Conservation (phyloP, 2,797 vertebrate species). For the Tamandua tetradactyla region DNA sequence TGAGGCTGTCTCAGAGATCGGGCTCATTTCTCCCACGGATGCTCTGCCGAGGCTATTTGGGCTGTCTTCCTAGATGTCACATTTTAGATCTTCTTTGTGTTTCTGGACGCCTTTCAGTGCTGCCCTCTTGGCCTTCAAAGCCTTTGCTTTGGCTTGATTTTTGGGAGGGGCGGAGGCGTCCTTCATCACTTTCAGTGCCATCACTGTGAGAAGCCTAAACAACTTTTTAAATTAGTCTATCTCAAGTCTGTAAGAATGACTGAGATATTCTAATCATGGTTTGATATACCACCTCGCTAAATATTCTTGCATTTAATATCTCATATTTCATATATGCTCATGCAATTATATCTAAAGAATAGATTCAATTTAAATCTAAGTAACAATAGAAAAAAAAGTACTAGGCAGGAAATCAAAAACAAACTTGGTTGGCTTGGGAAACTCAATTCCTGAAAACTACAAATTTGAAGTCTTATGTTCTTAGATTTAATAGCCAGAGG, state of each 20-base stretch:
- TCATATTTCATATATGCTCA: slow-evolving; percentile 9
- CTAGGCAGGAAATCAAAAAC: not conserved
- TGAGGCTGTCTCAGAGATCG: too few relatives aligned
- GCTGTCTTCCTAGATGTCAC: too few relatives aligned
- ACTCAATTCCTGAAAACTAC: slow-evolving; percentile 56
- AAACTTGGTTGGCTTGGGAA: slow-evolving; percentile 8
- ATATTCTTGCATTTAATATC: slow-evolving; percentile 30
- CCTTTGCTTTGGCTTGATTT: too few relatives aligned
- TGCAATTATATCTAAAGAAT: not conserved
- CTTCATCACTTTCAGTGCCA: too few relatives aligned
- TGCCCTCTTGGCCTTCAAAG: too few relatives aligned
- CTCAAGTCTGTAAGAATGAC: slow-evolving; percentile 29
- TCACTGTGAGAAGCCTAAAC: too few relatives aligned
- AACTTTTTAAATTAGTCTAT: not conserved
- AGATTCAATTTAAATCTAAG: slow-evolving; percentile 47
- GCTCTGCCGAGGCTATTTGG: too few relatives aligned
- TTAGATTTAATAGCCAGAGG: slow-evolving; percentile 41
- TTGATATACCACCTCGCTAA: slow-evolving; percentile 9
- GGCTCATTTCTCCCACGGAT: too few relatives aligned
- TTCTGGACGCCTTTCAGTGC: too few relatives aligned
- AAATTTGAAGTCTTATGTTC: slow-evolving; percentile 48
- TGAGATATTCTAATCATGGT: not conserved
- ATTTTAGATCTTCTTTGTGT: too few relatives aligned
- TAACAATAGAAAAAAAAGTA: slow-evolving; percentile 34
- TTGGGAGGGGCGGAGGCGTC: too few relatives aligned